Percentiles rank a stretch among this genome's conserved stretches.
phyloP scores from a whole-genome alignment of 2,113 vertebrate genomes.

The Ammodytes marinus region DNA sequence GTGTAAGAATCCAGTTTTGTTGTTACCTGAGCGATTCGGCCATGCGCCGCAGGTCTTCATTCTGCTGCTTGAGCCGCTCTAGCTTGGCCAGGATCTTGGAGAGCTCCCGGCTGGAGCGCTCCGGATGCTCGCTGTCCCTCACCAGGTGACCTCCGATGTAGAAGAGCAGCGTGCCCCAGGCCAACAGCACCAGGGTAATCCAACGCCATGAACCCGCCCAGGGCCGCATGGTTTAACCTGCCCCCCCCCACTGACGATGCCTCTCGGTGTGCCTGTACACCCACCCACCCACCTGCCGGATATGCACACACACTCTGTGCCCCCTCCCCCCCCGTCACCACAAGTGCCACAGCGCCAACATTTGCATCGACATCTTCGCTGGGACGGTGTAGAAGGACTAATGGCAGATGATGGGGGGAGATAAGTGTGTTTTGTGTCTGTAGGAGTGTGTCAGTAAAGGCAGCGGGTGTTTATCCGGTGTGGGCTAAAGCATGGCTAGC shows the following conservation, averaged over 20 bases:
- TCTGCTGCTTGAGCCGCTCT: conserved; percentile 98
- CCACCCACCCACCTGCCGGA: conserved; percentile 54
- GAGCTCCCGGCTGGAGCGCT: conserved; percentile 96
- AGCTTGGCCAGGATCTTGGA: conserved; percentile 99
- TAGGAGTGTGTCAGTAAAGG: conserved; percentile 18
- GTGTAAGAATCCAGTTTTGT: not conserved
- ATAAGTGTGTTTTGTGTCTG: not conserved
- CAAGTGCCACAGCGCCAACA: conserved; percentile 61
- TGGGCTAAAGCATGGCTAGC: conserved; percentile 74
- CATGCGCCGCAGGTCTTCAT: conserved; percentile 97
- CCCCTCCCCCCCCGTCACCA: conserved; percentile 69
- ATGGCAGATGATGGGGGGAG: conserved; percentile 14
- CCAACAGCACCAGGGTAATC: conserved; percentile 99
- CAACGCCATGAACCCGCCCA: conserved; percentile 99
- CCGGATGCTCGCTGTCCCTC: conserved; percentile 95
- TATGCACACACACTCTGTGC: conserved; percentile 51
- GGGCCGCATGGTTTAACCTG: conserved; percentile 93
- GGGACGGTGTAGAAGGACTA: conserved; percentile 16
- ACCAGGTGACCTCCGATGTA: conserved; percentile 98
- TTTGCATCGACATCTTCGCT: conserved; percentile 67
- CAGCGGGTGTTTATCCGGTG: conserved; percentile 24
- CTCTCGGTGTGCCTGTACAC: conserved; percentile 56
- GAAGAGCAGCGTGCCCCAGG: conserved; percentile 98
- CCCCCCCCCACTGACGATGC: conserved; percentile 39
- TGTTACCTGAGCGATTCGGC: conserved; percentile 96